These are phyloP conservation scores for Prinia subflava DNA, from an alignment of 2,113 vertebrate species.

Conservation along the genomic window DNA sequence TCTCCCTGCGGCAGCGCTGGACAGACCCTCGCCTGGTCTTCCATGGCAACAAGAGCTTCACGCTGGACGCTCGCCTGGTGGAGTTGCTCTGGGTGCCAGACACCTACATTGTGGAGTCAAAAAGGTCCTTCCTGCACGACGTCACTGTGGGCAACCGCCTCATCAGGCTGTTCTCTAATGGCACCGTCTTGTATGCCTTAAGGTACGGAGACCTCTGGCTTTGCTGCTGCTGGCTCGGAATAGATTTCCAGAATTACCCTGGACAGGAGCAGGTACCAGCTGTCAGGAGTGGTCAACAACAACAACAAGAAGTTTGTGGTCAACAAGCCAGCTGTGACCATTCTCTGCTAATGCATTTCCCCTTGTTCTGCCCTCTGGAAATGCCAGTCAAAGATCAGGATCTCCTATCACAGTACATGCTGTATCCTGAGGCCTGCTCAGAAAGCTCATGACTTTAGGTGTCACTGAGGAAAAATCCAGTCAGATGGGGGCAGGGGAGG, in stretches of 20 bases:
- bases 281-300: rapidly evolving
- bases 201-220: conserved; percentile 67
- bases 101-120: conserved; percentile 90
- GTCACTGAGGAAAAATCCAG: neutral
- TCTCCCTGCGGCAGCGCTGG: conserved; percentile 87
- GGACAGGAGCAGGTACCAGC: neutral
- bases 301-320: no score
- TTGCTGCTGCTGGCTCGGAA: neutral
- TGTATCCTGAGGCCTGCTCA: neutral
- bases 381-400: neutral
- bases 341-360: neutral
- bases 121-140: conserved; percentile 87
- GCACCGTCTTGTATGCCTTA: conserved; percentile 85
- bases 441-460: neutral
- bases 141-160: conserved; percentile 88
- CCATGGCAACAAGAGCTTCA: conserved; percentile 86
- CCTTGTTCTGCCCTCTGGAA: neutral
- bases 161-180: conserved; percentile 87
- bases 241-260: neutral
- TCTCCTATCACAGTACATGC: rapidly evolving
- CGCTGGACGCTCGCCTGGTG: conserved; percentile 84
- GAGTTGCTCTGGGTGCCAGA: conserved; percentile 91
- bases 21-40: conserved; percentile 83
- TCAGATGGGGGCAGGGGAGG: neutral
- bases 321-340: neutral